phyloP scores from a whole-genome alignment of 1,140 invertebrate genomes.

The Lycorma delicatula region DNA sequence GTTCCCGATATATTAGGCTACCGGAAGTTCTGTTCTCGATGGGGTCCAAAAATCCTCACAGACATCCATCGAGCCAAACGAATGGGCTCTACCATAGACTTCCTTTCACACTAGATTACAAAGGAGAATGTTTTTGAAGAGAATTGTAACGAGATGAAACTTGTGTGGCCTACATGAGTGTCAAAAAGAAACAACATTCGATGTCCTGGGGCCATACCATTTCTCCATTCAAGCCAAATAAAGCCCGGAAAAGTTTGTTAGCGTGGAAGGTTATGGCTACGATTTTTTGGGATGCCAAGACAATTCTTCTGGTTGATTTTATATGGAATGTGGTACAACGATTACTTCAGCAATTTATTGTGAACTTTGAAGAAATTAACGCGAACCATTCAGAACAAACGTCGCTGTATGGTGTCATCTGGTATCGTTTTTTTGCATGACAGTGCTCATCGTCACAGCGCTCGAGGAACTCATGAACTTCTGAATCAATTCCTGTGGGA shows the following conservation, averaged over 20 bases:
- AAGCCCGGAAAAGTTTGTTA: conserved; percentile 43
- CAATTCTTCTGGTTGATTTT: not conserved
- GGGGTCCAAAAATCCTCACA: conserved; percentile 7
- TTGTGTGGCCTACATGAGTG: conserved; percentile 19
- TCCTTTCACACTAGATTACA: not conserved
- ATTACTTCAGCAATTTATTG: too few relatives aligned
- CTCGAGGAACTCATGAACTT: too few relatives aligned
- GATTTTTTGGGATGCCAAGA: not conserved
- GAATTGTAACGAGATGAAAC: not conserved
- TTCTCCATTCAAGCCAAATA: conserved; percentile 43
- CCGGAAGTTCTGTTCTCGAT: conserved; percentile 6
- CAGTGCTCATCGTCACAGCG: too few relatives aligned
- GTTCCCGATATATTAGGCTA: conserved; percentile 1
- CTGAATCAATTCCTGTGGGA: too few relatives aligned
- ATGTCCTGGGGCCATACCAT: conserved; percentile 14
- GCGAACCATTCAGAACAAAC: too few relatives aligned
- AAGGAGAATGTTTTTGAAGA: conserved; percentile 23
- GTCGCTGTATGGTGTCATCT: too few relatives aligned
- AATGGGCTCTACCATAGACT: not conserved
- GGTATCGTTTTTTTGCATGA: too few relatives aligned
- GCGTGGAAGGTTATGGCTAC: not conserved
- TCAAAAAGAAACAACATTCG: not conserved
- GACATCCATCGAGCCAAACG: conserved; percentile 1
- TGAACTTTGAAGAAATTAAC: too few relatives aligned
- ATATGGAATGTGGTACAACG: too few relatives aligned